A percentile compares a stretch with the other conserved stretches of the same genome.
These are phyloP conservation scores for Jaculus jaculus DNA, from an alignment of 2,113 vertebrate genomes.

Conservation along the genomic window DNA sequence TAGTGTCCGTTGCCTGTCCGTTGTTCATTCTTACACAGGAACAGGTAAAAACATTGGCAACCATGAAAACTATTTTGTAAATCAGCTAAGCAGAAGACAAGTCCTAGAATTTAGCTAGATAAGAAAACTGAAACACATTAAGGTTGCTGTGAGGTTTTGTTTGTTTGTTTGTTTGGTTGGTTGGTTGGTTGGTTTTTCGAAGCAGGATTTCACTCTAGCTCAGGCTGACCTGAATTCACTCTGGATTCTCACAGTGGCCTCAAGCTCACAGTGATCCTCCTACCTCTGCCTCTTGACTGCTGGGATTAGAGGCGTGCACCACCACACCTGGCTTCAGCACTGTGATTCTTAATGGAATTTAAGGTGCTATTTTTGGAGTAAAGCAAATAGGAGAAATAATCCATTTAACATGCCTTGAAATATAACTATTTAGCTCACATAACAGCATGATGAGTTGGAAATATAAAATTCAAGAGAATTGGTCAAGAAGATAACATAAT, in stretches of 20 bases:
- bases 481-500: background rate
- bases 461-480: background rate
- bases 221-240: too few relatives aligned
- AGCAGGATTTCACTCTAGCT: too few relatives aligned
- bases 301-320: too few relatives aligned
- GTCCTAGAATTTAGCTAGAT: background rate
- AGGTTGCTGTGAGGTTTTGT: background rate
- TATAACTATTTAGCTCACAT: background rate
- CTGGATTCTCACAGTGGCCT: too few relatives aligned
- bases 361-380: background rate
- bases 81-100: background rate
- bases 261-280: too few relatives aligned
- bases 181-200: too few relatives aligned
- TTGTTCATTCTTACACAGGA: background rate
- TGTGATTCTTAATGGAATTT: background rate
- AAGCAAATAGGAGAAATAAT: background rate
- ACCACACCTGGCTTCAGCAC: too few relatives aligned
- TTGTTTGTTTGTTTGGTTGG: too few relatives aligned
- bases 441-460: background rate
- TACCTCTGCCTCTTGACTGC: too few relatives aligned
- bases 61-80: background rate
- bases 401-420: background rate
- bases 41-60: background rate
- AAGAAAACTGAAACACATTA: background rate
- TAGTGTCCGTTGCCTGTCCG: background rate